Base-by-base conservation (phyloP, 2,113 vertebrate genomes). In the Noturus placidus region DNA sequence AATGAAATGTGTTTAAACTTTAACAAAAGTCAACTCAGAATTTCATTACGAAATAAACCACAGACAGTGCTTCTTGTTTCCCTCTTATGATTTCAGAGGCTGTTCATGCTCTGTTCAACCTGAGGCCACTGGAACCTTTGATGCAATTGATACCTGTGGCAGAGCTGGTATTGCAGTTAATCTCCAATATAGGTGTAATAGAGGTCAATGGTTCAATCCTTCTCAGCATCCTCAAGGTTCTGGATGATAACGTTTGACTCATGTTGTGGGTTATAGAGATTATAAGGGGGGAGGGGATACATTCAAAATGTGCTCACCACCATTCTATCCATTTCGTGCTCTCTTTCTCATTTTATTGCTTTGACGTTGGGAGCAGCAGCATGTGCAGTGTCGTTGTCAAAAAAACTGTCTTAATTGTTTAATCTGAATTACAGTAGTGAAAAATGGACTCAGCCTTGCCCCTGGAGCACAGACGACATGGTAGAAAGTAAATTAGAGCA, bases 401-500 rank as follows among this genome's bases (percentile, higher is more conserved):
- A 77, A 91, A 86, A 91, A 17, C 90, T 88, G 87, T 93, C 95
- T 94, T 95, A 94, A 95, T 96, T 94, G 93, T 94, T 94, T 94
- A 92, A 94, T 92, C 93, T 92, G 94, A 94, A 91, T 93, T 93
- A 94, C 93, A 92, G 92, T 87, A 94, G 93, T 90, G 91, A 91
- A 91, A 91, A 92, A 94, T 94, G 92, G 93, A 94, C 94, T 94
- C 94, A 94, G 93, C 90, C 89, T 93, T 79, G 82, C 89, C 94
- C 95, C 93, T 94, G 91, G 88, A 95, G 95, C 93, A 91, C 92
- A 93, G 92, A 92, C 93, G 93, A 93, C 92, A 87, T 92, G 92
- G 92, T 92, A 92, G 90, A 92, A 95, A 96, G 96, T 96, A 95
- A 95, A 96, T 96, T 96, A 96, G 94, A 91, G 91, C 89, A 92